These are phyloP conservation scores for Harmothoe impar DNA, from an alignment of 2,888 invertebrate genomes.

Conservation along the genomic window DNA sequence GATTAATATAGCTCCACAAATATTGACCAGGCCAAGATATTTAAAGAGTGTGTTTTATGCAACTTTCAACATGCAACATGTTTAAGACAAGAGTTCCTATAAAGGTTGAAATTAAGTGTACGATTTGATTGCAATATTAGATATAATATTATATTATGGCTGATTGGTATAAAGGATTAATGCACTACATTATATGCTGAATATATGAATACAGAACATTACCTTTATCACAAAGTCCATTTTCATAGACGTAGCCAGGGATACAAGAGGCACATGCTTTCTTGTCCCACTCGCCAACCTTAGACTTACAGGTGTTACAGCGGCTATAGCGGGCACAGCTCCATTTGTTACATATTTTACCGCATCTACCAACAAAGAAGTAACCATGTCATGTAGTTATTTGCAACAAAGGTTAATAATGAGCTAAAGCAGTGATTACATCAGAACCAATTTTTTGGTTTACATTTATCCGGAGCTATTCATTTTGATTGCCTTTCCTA, in stretches of 20 bases:
- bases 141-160: not conserved
- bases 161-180: too few relatives aligned
- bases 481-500: not conserved
- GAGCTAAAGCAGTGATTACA: not conserved
- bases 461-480: not conserved
- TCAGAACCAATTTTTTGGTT: not conserved
- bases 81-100: not conserved
- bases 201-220: not conserved
- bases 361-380: too few relatives aligned
- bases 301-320: not conserved
- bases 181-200: not conserved
- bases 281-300: conserved; percentile 36
- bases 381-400: too few relatives aligned
- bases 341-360: conserved; percentile 19
- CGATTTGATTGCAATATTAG: too few relatives aligned
- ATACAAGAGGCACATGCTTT: not conserved
- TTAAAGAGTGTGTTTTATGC: not conserved
- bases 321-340: not conserved
- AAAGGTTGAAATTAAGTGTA: not conserved
- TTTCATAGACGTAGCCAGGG: too few relatives aligned
- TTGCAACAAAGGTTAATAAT: too few relatives aligned
- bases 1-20: not conserved
- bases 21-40: not conserved
- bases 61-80: not conserved
- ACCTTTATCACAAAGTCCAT: conserved; percentile 19